Evolutionary conservation across 1,140 invertebrate genomes (phyloP), one percentile per base, ranked within the genome.

Genomic region (Homarus americanus): DNA sequence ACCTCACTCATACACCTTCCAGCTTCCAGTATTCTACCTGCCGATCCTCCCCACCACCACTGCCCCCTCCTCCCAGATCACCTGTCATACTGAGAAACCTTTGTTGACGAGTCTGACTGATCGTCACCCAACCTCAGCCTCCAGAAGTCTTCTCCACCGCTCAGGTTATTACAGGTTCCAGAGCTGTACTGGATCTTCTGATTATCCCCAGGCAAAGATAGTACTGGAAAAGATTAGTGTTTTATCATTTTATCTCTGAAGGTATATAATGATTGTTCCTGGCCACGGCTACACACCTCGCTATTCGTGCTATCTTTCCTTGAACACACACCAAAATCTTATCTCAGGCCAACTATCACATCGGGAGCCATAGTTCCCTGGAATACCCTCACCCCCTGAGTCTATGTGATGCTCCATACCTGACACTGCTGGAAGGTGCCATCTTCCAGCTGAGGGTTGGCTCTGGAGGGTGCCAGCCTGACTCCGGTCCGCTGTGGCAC

Each of bases 181-280:
- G 87, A 38, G 80, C 20, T 38, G n/a, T n/a, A 63, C 69, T 83
- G 80, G 87, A 75, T 28, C 40, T 28, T 0, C 5, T 76, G 80
- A 82, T 83, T 76, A 90, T 83, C 87, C n/a, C 78, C 87, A 20
- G 44, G 49, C 2, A 75, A 82, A 83, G 80, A 90, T 89, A 73
- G 79, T 75, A 72, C 87, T 82, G 87, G 87, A 89, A n/a, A 89
- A 89, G 87, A 89, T 89, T 89, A 89, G 40, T 82, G 53, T 89
- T 89, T 89, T 89, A 89, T 89, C 87, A 82, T 73, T 89, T 89
- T 89, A 89, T 89, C 87, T 89, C 78, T 44, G 63, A 82, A 79
- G 63, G 78, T 73, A 89, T 82, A 89, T 89, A 89, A 75, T 89
- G 78, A 89, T 73, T 89, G 87, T 89, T 82, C 87, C 69, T 53